Percentiles rank a stretch among this genome's conserved stretches.
Conservation (phyloP, 1,140 invertebrate genomes). For the Zophobas atratus region DNA sequence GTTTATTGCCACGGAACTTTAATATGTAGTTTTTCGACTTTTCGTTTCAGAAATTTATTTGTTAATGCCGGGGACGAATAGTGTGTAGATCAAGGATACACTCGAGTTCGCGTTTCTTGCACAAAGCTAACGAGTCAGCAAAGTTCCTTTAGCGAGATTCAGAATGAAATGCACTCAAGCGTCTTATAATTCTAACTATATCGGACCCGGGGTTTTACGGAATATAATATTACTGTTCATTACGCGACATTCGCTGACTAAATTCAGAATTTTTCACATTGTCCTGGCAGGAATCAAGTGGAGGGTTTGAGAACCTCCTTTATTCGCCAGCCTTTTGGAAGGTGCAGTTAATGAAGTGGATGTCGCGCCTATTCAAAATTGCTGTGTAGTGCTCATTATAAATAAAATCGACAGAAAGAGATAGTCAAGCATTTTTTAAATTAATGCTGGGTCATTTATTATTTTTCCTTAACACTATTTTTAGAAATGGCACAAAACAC, state of each 20-base stretch:
- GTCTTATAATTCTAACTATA: conserved; percentile 39
- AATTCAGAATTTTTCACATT: background rate
- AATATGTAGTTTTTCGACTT: conserved; percentile 17
- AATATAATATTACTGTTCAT: background rate
- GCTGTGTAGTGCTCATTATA: no score
- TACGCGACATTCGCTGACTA: background rate
- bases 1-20: conserved; percentile 10
- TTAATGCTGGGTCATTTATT: no score
- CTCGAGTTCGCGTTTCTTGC: conserved; percentile 30
- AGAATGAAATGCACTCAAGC: conserved; percentile 48
- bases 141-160: conserved; percentile 48
- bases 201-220: conserved; percentile 16
- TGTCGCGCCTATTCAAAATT: no score
- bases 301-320: no score
- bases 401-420: no score
- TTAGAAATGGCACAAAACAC: no score
- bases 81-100: conserved; percentile 22
- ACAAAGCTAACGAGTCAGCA: conserved; percentile 55
- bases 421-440: no score
- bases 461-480: no score
- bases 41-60: conserved; percentile 11
- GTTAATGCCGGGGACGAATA: conserved; percentile 21
- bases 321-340: no score
- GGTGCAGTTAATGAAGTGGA: no score
- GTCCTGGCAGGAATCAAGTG: background rate